phyloP scores from a whole-genome alignment of 1,140 invertebrate species.

The Berghia stephanieae region DNA sequence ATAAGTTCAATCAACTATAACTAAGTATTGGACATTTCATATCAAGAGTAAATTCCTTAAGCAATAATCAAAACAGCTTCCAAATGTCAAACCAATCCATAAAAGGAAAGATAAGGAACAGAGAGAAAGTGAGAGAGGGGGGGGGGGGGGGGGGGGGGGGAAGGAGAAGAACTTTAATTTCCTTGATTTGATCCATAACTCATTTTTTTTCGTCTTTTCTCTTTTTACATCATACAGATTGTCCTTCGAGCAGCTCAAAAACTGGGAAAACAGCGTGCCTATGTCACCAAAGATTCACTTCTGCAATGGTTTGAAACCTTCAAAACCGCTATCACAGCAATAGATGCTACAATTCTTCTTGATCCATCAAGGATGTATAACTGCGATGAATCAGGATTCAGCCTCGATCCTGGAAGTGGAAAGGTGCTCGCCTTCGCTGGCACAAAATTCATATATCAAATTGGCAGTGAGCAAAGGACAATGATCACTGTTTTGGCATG shows the following conservation, averaged over 20 bases:
- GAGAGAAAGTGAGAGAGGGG: no score
- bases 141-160: no score
- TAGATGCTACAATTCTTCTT: background rate
- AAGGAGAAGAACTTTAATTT: no score
- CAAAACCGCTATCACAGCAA: background rate
- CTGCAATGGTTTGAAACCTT: background rate
- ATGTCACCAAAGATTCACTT: background rate
- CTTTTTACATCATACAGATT: no score
- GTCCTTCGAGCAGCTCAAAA: background rate
- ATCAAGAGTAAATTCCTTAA: no score
- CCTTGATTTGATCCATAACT: no score
- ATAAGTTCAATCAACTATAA: no score
- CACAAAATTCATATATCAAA: background rate
- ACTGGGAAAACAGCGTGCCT: background rate
- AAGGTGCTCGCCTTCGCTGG: background rate
- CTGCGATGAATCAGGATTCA: background rate
- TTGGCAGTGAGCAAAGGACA: background rate
- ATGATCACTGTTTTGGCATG: background rate
- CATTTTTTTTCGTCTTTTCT: no score
- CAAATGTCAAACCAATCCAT: no score
- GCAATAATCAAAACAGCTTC: no score
- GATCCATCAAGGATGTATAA: background rate
- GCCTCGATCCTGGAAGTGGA: background rate
- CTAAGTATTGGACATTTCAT: no score
- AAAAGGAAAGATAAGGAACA: no score